Conservation (phyloP, 2,113 vertebrate species). For the Atherinomorus stipes region DNA sequence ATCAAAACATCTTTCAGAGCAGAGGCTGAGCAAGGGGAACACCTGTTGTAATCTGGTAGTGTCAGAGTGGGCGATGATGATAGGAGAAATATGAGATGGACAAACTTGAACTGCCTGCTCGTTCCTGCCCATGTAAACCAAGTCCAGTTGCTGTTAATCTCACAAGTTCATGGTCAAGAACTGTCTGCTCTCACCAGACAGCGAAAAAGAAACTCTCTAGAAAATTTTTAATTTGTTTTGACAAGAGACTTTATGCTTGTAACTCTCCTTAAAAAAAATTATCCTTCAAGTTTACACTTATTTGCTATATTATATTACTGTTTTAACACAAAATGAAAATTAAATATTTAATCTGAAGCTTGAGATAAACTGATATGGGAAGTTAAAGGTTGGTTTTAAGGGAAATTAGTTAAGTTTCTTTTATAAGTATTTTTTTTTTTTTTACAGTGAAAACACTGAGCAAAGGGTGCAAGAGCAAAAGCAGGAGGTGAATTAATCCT, state of each 20-base stretch:
- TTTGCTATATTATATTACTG: not conserved
- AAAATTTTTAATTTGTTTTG: not conserved
- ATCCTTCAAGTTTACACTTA: not conserved
- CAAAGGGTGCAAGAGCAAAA: not conserved
- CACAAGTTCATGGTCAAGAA: constrained; percentile 24
- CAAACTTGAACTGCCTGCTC: constrained; percentile 30
- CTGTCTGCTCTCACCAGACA: not conserved
- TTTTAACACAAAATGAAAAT: not conserved
- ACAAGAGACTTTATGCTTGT: too few species aligned
- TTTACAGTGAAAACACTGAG: not conserved
- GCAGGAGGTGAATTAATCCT: not conserved
- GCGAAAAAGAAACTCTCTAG: not conserved
- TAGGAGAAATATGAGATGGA: constrained; percentile 48
- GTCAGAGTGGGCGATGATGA: constrained; percentile 29
- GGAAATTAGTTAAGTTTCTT: not conserved
- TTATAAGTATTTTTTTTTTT: not conserved
- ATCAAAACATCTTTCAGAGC: constrained; percentile 8
- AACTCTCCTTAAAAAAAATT: not conserved
- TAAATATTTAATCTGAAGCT: not conserved
- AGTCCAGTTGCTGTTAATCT: constrained; percentile 15
- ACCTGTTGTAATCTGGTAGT: constrained; percentile 62
- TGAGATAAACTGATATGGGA: not conserved
- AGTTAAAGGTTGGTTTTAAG: not conserved
- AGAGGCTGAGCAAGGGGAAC: constrained; percentile 10
- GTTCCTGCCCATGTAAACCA: constrained; percentile 3